phyloP scores from a whole-genome alignment of 2,797 vertebrate genomes.

The Crenichthys baileyi region DNA sequence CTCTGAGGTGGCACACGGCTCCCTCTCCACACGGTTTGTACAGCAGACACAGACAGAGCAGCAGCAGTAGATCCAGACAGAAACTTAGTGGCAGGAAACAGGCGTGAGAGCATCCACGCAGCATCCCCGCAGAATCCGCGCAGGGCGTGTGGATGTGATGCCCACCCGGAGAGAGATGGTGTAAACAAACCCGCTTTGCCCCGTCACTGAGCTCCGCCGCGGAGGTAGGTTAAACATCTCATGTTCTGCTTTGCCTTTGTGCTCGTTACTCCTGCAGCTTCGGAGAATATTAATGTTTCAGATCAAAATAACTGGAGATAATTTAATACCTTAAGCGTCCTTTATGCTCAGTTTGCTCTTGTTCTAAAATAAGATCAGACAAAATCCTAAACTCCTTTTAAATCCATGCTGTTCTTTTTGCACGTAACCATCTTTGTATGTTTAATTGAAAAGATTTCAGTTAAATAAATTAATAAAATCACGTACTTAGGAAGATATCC shows the following conservation, averaged over 20 bases:
- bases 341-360: conserved; percentile 14
- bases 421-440: not conserved
- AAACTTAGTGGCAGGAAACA: conserved; percentile 50
- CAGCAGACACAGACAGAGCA: conserved; percentile 73
- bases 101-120: conserved; percentile 61
- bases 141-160: conserved; percentile 76
- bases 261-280: conserved; percentile 19
- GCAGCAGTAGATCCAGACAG: conserved; percentile 34
- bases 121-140: conserved; percentile 84
- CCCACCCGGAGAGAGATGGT: conserved; percentile 91
- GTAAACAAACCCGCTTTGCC: conserved; percentile 90
- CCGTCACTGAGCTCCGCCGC: conserved; percentile 81
- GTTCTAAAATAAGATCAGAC: conserved; percentile 16
- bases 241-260: conserved; percentile 37
- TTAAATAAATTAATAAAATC: conserved; percentile 9
- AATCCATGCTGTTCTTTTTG: not conserved
- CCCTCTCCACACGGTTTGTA: conserved; percentile 87
- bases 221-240: conserved; percentile 84
- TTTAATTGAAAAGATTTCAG: conserved; percentile 13
- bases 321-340: conserved; percentile 13
- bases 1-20: conserved; percentile 96
- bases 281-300: not conserved
- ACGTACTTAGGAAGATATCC: not conserved
- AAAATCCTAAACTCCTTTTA: not conserved
- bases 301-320: conserved; percentile 3